Evolutionary conservation across 2,888 invertebrate species (phyloP), one percentile per base, ranked within the genome.

Genomic region (Branchinecta sandiegonensis): DNA sequence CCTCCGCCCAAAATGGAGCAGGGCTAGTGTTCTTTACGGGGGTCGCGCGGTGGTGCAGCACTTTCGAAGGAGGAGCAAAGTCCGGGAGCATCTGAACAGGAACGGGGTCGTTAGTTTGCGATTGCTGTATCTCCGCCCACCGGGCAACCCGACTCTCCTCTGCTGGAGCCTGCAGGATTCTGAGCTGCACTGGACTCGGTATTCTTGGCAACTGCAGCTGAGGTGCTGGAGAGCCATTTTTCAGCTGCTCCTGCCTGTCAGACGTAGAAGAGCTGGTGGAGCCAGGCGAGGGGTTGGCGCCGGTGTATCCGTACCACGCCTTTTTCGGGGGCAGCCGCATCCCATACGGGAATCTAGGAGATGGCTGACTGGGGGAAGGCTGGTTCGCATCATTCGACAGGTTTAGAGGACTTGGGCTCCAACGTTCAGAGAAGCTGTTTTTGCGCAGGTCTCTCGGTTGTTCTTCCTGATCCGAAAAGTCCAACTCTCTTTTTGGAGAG

Each of bases 81-180:
- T 56, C 63, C n/a, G 63, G 63, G 23, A 56, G 63, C 63, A 56
- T 56, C 23, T 56, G 63, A 10, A 56, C 63, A 17, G 63, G 63
- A 1, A 56, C n/a, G 23, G n/a, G 14, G 23, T 56, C 63, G 23
- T 23, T 56, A 17, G n/a, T 9, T 23, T 56, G 63, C n/a, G n/a
- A 17, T 17, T 17, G 63, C 23, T 56, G 63, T 56, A 23, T 17
- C 63, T 56, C 63, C 63, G 63, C 63, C 63, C 63, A 56, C 23
- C 23, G 63, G 63, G 23, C 23, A 23, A 23, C 8, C 6, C 37
- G 37, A 37, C 37, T 37, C 37, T 37, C 37, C 10, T 56, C 14
- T 17, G n/a, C 8, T 10, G 63, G 8, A 10, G 63, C 23, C 14
- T 23, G 63, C 8, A 56, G 63, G 8, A 56, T 56, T 56, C 63